phyloP scores from a whole-genome alignment of 2,888 invertebrate genomes.

The Epicampocera succincta region DNA sequence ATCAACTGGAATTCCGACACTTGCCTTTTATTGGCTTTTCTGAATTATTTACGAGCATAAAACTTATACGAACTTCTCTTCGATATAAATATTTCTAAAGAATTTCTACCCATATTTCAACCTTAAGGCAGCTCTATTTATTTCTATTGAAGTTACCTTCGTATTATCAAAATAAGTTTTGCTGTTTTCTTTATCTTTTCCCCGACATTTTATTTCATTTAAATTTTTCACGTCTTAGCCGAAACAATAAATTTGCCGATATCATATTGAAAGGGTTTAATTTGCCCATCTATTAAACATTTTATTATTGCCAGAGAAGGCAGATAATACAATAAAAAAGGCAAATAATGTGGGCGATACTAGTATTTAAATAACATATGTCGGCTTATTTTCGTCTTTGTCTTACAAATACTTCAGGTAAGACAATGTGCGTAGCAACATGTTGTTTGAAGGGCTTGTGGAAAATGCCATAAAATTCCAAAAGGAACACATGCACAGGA shows the following conservation, averaged over 20 bases:
- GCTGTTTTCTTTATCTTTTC: too few species aligned
- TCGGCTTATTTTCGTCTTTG: slow-evolving; percentile 57
- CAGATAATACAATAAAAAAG: not conserved
- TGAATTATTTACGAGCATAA: too few species aligned
- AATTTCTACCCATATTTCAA: too few species aligned
- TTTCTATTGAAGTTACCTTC: too few species aligned
- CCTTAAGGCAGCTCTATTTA: too few species aligned
- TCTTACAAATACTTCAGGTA: slow-evolving; percentile 45
- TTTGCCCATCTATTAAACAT: slow-evolving; percentile 28
- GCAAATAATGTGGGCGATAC: slow-evolving; percentile 1
- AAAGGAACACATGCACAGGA: not conserved
- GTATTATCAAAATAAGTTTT: too few species aligned
- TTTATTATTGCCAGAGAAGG: slow-evolving; percentile 9
- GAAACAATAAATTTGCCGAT: slow-evolving; percentile 42
- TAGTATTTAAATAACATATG: slow-evolving; percentile 61
- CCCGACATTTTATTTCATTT: too few species aligned
- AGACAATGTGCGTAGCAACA: slow-evolving; percentile 18
- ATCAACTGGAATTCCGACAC: too few species aligned
- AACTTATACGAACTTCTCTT: too few species aligned
- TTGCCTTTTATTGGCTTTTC: too few species aligned
- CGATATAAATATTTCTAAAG: too few species aligned
- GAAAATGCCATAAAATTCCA: slow-evolving; percentile 11
- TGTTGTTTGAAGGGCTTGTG: slow-evolving; percentile 38
- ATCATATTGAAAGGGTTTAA: slow-evolving; percentile 50
- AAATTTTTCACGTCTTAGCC: too few species aligned